Evolutionary conservation across 2,797 vertebrate genomes (phyloP).

Genomic region (Novumbra hubbsi): DNA sequence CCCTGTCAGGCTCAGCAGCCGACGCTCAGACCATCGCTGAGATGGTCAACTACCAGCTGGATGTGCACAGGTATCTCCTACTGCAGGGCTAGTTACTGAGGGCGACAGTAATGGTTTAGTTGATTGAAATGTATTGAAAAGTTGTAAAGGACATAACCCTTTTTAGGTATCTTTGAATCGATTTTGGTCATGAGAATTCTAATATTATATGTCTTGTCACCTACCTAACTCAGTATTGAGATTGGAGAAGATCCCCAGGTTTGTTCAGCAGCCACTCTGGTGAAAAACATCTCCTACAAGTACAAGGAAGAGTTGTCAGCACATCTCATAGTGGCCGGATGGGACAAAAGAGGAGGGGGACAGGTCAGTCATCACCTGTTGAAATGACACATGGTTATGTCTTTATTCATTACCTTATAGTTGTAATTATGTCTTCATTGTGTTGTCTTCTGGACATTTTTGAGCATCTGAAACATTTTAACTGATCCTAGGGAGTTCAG

Average conservation of each 20-base stretch:
- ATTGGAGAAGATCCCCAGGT: constrained; percentile 78
- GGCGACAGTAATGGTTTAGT: background rate
- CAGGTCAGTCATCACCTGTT: constrained; percentile 67
- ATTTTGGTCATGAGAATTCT: background rate
- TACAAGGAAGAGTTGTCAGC: constrained; percentile 85
- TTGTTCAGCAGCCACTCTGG: constrained; percentile 79
- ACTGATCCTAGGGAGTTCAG: too few relatives aligned
- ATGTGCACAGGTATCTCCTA: constrained; percentile 79
- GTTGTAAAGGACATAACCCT: background rate
- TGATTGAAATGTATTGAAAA: background rate
- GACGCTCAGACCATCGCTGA: constrained; percentile 86
- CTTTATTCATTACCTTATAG: too few relatives aligned
- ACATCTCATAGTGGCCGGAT: constrained; percentile 85
- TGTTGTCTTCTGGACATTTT: background rate
- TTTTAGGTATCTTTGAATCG: background rate
- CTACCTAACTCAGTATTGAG: constrained; percentile 68
- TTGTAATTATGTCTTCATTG: background rate
- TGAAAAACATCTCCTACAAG: constrained; percentile 84
- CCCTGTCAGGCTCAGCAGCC: constrained; percentile 86
- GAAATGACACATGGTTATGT: background rate
- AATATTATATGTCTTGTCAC: background rate
- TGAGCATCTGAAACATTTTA: background rate
- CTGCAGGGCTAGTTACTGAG: background rate
- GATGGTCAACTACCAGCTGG: constrained; percentile 82
- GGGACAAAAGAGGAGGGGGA: constrained; percentile 78